Base-by-base conservation (phyloP, 2,888 invertebrate genomes). In the Creontiades dilutus region DNA sequence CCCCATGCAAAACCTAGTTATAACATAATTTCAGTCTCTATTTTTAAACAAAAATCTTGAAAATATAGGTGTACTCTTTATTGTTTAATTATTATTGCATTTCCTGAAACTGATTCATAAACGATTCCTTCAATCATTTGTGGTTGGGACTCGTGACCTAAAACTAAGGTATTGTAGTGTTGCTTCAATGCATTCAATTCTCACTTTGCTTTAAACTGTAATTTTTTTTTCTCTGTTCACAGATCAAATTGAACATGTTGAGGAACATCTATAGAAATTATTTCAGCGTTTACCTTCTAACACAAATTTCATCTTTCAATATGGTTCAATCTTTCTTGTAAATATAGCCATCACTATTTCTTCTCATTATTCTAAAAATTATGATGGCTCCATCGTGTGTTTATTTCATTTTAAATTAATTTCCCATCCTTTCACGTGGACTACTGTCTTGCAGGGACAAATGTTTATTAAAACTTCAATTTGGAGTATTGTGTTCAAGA, bases 401-500 rank as follows among this genome's bases (percentile, higher is more conserved):
- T 46, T 46, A 76, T 46, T 28, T 55, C 12, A 48, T n/a, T n/a
- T 84, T 37, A 4, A 12, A 23, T 28, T 84, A 13, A 5, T 84
- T 84, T 52, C 52, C 52, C 52, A 52, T 52, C 13, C 23, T 68
- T 23, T 23, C 55, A 46, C 12, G 27, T 55, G 52, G n/a, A 48
- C 14, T n/a, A 55, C 52, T 55, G 84, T 19, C 52, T 23, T 57
- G 27, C 57, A 57, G 86, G 61, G 37, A 86, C 46, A 28, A 57
- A 78, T 9, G 37, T 47, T 46, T 19, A 37, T 47, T 61, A 5
- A 55, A 37, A 68, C 80, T 47, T 90, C 48, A 81, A 57, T 76
- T 86, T 76, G 61, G 52, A 52, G 61, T 46, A 85, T 90, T 82
- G 90, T 90, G 90, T 90, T 90, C 90, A 90, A 88, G 68, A 86